These are phyloP conservation scores for Lasiurus cinereus DNA, from an alignment of 2,113 vertebrate genomes.

Conservation along the genomic window DNA sequence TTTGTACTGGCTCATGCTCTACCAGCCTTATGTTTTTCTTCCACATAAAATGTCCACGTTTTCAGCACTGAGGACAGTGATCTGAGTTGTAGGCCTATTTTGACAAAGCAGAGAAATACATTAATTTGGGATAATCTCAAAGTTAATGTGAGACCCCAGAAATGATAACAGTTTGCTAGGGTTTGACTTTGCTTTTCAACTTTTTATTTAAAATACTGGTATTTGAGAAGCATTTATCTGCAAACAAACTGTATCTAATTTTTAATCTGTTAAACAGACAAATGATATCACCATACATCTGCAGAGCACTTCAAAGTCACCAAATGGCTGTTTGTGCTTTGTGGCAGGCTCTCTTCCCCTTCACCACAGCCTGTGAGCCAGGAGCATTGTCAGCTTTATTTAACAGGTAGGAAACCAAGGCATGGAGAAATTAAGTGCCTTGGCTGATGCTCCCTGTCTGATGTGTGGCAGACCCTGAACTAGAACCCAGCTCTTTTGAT, in stretches of 20 bases:
- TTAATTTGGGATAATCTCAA: conserved; percentile 36
- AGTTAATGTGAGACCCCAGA: conserved; percentile 20
- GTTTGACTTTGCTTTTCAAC: neutral
- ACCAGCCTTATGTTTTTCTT: neutral
- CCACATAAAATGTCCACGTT: neutral
- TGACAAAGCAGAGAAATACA: conserved; percentile 1
- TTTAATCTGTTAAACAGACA: conserved; percentile 1
- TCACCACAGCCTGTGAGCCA: neutral
- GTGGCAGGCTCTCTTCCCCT: neutral
- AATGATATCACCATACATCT: neutral
- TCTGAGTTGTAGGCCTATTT: neutral
- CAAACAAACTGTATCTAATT: neutral
- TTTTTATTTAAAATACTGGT: conserved; percentile 32
- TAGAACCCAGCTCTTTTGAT: neutral
- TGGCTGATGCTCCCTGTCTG: neutral
- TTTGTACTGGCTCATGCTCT: neutral
- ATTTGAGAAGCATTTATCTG: conserved; percentile 37
- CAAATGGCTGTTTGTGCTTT: neutral
- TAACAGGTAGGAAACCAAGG: neutral
- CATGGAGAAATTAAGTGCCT: neutral
- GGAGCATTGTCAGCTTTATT: neutral
- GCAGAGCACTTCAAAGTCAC: neutral
- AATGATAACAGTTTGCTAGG: neutral
- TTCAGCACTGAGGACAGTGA: neutral
- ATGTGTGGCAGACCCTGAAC: neutral